phyloP scores from a whole-genome alignment of 2,797 vertebrate genomes.

The Apogon talboti region DNA sequence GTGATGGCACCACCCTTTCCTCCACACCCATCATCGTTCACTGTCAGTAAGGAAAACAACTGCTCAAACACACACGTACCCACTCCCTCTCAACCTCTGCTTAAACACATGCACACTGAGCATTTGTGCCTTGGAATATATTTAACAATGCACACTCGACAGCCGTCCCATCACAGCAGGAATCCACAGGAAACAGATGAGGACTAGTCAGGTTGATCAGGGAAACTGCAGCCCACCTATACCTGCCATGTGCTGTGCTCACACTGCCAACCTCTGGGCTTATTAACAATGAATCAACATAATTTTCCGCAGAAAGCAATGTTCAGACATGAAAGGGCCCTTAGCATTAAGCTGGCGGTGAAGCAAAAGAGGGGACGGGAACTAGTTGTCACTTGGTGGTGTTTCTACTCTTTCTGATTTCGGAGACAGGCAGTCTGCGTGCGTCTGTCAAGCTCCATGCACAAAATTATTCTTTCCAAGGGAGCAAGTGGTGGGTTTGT shows the following conservation, averaged over 20 bases:
- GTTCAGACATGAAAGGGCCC: slow-evolving; percentile 71
- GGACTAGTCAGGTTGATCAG: slow-evolving; percentile 76
- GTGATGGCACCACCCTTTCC: slow-evolving; percentile 78
- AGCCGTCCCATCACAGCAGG: slow-evolving; percentile 75
- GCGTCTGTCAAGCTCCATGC: slow-evolving; percentile 61
- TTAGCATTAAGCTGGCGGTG: slow-evolving; percentile 50
- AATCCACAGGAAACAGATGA: slow-evolving; percentile 78
- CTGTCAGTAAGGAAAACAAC: slow-evolving; percentile 55
- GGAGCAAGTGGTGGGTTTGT: slow-evolving; percentile 70
- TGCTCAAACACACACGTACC: slow-evolving; percentile 14
- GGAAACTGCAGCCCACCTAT: slow-evolving; percentile 64
- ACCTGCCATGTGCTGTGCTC: slow-evolving; percentile 44
- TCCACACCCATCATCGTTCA: slow-evolving; percentile 61
- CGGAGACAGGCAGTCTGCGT: slow-evolving; percentile 61
- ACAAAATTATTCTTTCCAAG: slow-evolving; percentile 68
- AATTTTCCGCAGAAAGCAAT: slow-evolving; percentile 65
- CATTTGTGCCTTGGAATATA: slow-evolving; percentile 76
- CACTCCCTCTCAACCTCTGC: slow-evolving; percentile 36
- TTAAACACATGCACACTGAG: slow-evolving; percentile 30
- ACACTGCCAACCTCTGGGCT: slow-evolving; percentile 62
- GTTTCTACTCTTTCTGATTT: slow-evolving; percentile 61
- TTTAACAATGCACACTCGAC: slow-evolving; percentile 78
- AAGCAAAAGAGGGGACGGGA: slow-evolving; percentile 55
- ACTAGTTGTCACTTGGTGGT: slow-evolving; percentile 63
- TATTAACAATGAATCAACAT: slow-evolving; percentile 79